These are phyloP conservation scores for Disparrhopalites patrizii DNA, from an alignment of 2,888 invertebrate species.

Conservation along the genomic window DNA sequence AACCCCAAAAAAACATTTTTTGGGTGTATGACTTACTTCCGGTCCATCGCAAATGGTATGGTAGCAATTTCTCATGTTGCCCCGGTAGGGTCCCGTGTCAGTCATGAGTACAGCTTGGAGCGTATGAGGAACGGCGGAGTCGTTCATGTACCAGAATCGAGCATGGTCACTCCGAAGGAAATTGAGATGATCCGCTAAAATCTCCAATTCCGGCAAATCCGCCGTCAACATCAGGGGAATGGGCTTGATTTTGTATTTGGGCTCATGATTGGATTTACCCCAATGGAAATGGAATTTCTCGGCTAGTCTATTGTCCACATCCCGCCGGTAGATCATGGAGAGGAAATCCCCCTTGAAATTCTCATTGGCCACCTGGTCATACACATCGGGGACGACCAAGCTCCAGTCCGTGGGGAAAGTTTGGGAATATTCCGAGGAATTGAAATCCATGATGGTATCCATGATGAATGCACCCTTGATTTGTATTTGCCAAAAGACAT, in stretches of 20 bases:
- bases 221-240: constrained; percentile 48
- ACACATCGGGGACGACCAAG: constrained; percentile 44
- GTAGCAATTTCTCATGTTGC: constrained; percentile 46
- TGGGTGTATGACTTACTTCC: constrained; percentile 30
- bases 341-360: constrained; percentile 50
- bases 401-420: constrained; percentile 49
- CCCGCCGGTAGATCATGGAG: constrained; percentile 50
- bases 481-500: too few relatives aligned
- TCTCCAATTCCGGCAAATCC: constrained; percentile 48
- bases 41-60: constrained; percentile 48
- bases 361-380: constrained; percentile 41
- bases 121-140: constrained; percentile 46
- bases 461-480: constrained; percentile 51
- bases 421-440: constrained; percentile 49
- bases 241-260: constrained; percentile 46
- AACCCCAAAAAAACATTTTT: not conserved
- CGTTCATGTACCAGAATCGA: constrained; percentile 51
- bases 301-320: constrained; percentile 49
- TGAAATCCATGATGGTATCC: constrained; percentile 51
- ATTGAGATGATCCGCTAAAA: constrained; percentile 49
- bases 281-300: constrained; percentile 47
- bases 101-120: constrained; percentile 51
- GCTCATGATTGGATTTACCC: constrained; percentile 38
- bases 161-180: constrained; percentile 51
- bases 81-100: constrained; percentile 50